Percentiles rank a stretch among this genome's conserved stretches.
phyloP scores from a whole-genome alignment of 1,140 invertebrate genomes.

The Monomorium pharaonis region DNA sequence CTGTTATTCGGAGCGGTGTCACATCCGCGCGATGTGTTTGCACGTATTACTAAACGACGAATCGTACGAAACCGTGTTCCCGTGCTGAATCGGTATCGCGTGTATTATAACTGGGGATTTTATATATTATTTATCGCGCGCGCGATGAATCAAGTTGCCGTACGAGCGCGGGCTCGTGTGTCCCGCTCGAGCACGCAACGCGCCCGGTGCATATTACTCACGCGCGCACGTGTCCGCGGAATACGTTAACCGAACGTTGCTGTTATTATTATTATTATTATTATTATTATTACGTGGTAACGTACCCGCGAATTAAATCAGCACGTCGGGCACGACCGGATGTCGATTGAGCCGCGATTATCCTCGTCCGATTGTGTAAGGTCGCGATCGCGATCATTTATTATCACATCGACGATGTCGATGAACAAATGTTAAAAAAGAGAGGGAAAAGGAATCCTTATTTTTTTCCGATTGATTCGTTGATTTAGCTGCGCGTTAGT shows the following conservation, averaged over 20 bases:
- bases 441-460: background rate
- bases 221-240: conserved; percentile 24
- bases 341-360: background rate
- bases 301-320: conserved; percentile 39
- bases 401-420: too few relatives aligned
- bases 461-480: background rate
- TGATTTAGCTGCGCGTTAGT: background rate
- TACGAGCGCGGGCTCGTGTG: conserved; percentile 26
- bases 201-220: conserved; percentile 19
- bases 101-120: conserved; percentile 11
- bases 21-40: background rate
- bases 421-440: background rate
- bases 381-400: background rate
- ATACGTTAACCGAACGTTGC: conserved; percentile 42
- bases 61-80: background rate
- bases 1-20: background rate
- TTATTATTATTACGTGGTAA: conserved; percentile 39
- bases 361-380: conserved; percentile 14
- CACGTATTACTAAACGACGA: background rate
- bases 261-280: conserved; percentile 51
- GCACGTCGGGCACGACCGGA: background rate
- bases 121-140: conserved; percentile 2
- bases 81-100: background rate
- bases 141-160: conserved; percentile 22
- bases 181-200: conserved; percentile 9